These are phyloP conservation scores for Rhingia campestris DNA, from an alignment of 2,888 invertebrate species.

Conservation along the genomic window DNA sequence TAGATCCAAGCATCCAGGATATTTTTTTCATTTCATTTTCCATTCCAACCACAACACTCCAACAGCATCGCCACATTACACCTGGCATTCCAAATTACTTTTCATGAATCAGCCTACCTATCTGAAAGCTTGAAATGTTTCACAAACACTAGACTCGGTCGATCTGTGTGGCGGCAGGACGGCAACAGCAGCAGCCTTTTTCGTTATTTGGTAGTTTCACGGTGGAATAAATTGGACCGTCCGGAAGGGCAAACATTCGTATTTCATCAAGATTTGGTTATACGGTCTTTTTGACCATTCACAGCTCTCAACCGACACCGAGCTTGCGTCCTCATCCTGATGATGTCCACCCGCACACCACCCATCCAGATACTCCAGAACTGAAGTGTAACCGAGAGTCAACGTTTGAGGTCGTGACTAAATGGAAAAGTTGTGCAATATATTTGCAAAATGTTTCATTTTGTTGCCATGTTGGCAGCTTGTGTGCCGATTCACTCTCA, in stretches of 20 bases:
- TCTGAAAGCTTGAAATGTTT: neutral
- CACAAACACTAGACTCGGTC: neutral
- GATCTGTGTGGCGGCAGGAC: conserved; percentile 1
- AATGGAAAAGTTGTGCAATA: conserved; percentile 19
- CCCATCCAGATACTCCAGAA: neutral
- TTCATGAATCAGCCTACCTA: conserved; percentile 12
- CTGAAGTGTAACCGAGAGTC: conserved; percentile 22
- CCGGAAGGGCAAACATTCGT: conserved; percentile 19
- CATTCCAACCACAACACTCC: conserved; percentile 9
- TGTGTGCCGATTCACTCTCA: neutral
- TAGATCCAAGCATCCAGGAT: too few species aligned
- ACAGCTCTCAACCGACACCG: neutral
- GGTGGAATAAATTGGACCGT: conserved; percentile 25
- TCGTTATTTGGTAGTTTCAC: conserved; percentile 15
- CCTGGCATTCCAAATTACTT: neutral
- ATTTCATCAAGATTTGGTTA: conserved; percentile 32
- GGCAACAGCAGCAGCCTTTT: neutral
- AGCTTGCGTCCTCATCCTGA: neutral
- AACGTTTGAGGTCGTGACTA: conserved; percentile 19
- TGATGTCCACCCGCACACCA: neutral
- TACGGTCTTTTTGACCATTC: conserved; percentile 23
- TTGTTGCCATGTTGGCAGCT: neutral
- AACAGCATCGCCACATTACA: conserved; percentile 7
- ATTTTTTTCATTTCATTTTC: too few species aligned
- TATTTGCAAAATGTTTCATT: conserved; percentile 30